Base-by-base conservation (phyloP, 2,888 invertebrate species). In the Chrysodeixis includens region DNA sequence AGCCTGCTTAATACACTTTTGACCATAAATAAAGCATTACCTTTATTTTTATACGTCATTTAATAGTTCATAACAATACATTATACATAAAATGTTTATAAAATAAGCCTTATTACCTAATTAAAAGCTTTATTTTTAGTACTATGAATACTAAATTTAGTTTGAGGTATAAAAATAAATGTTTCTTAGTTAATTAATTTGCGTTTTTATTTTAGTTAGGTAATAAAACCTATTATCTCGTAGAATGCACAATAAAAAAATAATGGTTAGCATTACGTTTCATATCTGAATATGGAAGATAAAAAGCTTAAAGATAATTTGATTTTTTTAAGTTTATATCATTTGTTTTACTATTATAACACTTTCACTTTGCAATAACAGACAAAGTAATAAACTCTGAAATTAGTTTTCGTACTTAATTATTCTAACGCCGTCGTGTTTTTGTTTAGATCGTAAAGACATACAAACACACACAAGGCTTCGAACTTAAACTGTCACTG, bases 21-120 rank as follows among this genome's bases (percentile, higher is more conserved):
- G 60, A 49, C 55, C 71, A 58, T 59, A 63, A 58, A 56, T 56
- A 69, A 51, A 49, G 12, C 30, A 54, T 69, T 30, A 56, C 53
- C 76, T 76, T 78, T 69, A 71, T 71, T 55, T 66, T 59, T 62
- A 60, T 55, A 67, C 63, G 32, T 62, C 71, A 76, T 79, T 64
- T 69, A 76, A 60, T 51, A 62, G 66, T 67, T 62, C 35, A 59
- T 69, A 62, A 67, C 57, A 69, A 67, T 71, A 68, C 66, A 72
- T 65, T 22, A 54, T 56, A 56, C 66, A 63, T 66, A 66, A 57
- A 65, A 69, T 55, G 55, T 58, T 61, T 55, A 61, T 62, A 61
- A 66, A 76, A 51, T 70, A 52, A 69, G 26, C 54, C 46, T 56
- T 22, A 57, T 62, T 56, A 49, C 55, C 59, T 56, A 66, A 63